Evolutionary conservation across 2,888 invertebrate species (phyloP).

Genomic region (Rhopalosiphum nymphaeae): DNA sequence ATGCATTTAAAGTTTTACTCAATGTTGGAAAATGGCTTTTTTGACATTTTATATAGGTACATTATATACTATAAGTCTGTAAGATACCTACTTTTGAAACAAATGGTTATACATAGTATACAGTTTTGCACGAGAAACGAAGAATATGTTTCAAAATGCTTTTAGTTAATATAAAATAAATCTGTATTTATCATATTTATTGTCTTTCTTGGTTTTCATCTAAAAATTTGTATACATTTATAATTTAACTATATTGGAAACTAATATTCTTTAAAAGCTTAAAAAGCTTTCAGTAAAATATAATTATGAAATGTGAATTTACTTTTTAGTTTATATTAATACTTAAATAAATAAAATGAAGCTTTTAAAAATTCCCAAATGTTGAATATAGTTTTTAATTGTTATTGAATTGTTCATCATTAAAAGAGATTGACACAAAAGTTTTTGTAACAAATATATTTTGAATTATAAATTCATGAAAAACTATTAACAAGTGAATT

Average conservation of each 20-base stretch:
- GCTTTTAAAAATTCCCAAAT: slow-evolving; percentile 1
- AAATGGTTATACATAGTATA: background rate
- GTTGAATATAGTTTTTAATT: background rate
- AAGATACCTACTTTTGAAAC: background rate
- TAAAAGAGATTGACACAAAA: background rate
- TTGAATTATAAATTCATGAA: background rate
- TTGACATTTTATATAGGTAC: background rate
- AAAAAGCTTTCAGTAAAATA: slow-evolving; percentile 17
- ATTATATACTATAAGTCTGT: background rate
- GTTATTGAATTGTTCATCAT: background rate
- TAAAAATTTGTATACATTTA: background rate
- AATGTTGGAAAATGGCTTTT: background rate
- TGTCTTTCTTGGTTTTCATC: background rate
- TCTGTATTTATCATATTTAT: background rate
- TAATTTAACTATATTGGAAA: background rate
- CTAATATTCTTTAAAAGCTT: background rate
- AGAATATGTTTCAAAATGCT: background rate
- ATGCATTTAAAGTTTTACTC: background rate
- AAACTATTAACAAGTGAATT: background rate
- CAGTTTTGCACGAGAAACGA: background rate
- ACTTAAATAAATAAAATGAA: slow-evolving; percentile 20
- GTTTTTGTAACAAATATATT: background rate
- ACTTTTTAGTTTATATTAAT: background rate
- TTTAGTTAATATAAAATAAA: slow-evolving; percentile 17
- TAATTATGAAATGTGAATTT: background rate